phyloP scores from a whole-genome alignment of 2,113 vertebrate genomes.

The Pseudopodoces humilis region DNA sequence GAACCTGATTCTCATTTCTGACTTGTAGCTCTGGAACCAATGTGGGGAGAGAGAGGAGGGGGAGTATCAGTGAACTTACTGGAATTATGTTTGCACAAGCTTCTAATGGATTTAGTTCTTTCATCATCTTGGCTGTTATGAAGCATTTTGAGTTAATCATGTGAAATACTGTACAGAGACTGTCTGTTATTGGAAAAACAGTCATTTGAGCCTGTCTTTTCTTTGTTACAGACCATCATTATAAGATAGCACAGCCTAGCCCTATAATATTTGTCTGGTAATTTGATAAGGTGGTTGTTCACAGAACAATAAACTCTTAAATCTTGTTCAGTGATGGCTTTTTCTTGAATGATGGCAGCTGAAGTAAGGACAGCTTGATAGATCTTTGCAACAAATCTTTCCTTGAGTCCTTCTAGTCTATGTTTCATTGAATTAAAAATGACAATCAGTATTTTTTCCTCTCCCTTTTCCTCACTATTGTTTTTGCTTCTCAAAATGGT shows the following conservation, averaged over 20 bases:
- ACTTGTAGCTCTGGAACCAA: neutral
- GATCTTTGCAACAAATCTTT: neutral
- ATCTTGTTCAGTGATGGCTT: neutral
- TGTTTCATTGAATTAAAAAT: neutral
- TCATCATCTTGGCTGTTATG: neutral
- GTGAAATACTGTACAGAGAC: neutral
- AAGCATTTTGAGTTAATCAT: neutral
- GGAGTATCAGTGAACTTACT: neutral
- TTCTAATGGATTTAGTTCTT: neutral
- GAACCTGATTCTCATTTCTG: neutral
- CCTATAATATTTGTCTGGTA: neutral
- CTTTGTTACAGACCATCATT: neutral
- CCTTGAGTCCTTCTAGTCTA: neutral
- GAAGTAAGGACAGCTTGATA: neutral
- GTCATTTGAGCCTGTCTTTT: neutral
- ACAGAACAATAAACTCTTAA: neutral
- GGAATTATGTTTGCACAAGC: neutral
- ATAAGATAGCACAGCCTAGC: neutral
- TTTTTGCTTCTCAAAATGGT: neutral
- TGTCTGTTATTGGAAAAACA: neutral
- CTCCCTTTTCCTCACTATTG: neutral
- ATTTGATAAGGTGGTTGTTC: neutral
- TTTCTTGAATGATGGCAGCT: neutral
- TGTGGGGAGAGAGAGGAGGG: no score
- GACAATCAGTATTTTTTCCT: neutral